Percentiles rank a stretch among this genome's conserved stretches.
phyloP scores from a whole-genome alignment of 2,113 vertebrate genomes.

The Crocuta crocuta region DNA sequence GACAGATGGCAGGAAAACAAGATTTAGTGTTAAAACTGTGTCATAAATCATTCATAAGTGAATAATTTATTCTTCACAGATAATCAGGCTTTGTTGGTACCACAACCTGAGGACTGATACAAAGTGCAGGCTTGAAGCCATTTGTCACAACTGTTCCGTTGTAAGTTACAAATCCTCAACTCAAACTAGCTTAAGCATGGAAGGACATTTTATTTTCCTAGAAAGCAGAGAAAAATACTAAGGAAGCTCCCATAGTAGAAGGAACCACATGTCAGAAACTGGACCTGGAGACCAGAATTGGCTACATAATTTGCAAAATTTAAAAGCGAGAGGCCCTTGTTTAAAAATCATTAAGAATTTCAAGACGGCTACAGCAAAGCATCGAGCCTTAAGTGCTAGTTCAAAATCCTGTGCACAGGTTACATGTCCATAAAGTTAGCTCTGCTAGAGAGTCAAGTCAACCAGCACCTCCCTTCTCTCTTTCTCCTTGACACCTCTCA shows the following conservation, averaged over 20 bases:
- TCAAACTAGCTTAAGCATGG: not conserved
- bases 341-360: constrained; percentile 41
- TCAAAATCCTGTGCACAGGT: not conserved
- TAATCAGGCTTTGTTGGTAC: constrained; percentile 45
- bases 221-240: constrained; percentile 14
- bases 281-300: not conserved
- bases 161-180: constrained; percentile 20
- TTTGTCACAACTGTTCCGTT: not conserved
- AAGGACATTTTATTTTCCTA: constrained; percentile 21
- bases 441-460: not conserved
- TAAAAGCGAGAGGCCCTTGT: not conserved
- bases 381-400: not conserved
- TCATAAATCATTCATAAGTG: constrained; percentile 70
- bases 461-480: not conserved
- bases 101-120: not conserved
- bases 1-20: constrained; percentile 70
- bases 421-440: not conserved
- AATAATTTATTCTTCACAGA: constrained; percentile 58
- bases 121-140: constrained; percentile 22
- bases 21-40: constrained; percentile 69
- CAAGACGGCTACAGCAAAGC: not conserved
- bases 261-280: not conserved
- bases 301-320: not conserved
- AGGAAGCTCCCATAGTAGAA: not conserved
- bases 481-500: not conserved